Evolutionary conservation across 2,797 vertebrate genomes (phyloP).

Genomic region (Craterocephalus amniculus): DNA sequence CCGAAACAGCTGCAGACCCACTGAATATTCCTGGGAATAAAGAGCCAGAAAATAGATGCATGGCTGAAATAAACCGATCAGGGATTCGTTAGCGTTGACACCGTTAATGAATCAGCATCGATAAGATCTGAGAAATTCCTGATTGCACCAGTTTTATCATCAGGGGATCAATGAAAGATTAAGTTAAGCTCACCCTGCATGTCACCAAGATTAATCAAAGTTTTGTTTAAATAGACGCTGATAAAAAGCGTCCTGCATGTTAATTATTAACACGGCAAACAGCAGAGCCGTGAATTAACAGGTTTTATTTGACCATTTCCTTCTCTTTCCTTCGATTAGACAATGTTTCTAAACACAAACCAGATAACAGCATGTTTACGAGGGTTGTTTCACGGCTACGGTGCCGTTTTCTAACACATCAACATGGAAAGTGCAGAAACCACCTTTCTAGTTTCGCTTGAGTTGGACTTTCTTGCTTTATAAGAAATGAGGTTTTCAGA

Average conservation of each 20-base stretch:
- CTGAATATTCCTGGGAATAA: conserved; percentile 1
- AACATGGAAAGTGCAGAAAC: neutral
- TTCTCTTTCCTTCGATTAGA: too few species aligned
- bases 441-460: neutral
- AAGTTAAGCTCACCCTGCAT: neutral
- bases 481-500: neutral
- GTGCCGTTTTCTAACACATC: too few species aligned
- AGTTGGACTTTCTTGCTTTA: neutral
- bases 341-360: too few species aligned
- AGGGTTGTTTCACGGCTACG: conserved; percentile 3
- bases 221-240: conserved; percentile 30
- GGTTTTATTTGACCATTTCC: too few species aligned
- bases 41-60: conserved; percentile 1
- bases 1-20: neutral
- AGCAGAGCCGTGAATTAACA: too few species aligned
- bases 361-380: too few species aligned
- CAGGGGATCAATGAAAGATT: conserved; percentile 29
- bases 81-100: conserved; percentile 19
- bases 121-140: conserved; percentile 47
- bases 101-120: conserved; percentile 41
- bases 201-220: conserved; percentile 28
- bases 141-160: conserved; percentile 48
- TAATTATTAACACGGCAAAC: conserved; percentile 35
- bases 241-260: conserved; percentile 18
- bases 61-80: conserved; percentile 7